These are phyloP conservation scores for Cotesia congregata DNA, from an alignment of 2,888 invertebrate species.

Conservation along the genomic window DNA sequence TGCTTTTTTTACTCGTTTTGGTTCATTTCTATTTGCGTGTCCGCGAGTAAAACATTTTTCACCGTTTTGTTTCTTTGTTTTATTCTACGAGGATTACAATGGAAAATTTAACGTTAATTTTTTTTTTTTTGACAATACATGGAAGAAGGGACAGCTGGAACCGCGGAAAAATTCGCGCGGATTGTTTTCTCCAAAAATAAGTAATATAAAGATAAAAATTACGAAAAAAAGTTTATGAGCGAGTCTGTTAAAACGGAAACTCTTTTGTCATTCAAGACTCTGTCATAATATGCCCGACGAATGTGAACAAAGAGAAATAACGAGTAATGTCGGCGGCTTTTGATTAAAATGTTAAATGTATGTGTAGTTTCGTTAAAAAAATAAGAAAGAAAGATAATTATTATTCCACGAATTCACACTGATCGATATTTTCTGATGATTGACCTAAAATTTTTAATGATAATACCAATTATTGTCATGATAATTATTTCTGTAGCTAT, in stretches of 20 bases:
- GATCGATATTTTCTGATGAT: not conserved
- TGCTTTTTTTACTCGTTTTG: not conserved
- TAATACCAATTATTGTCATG: not conserved
- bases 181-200: not conserved
- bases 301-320: not conserved
- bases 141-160: not conserved
- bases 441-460: not conserved
- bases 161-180: not conserved
- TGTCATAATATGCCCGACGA: not conserved
- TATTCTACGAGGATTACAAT: not conserved
- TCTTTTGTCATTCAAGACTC: slow-evolving; percentile 1
- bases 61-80: not conserved
- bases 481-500: not conserved
- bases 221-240: not conserved
- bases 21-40: not conserved
- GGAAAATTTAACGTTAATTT: not conserved
- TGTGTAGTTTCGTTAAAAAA: not conserved
- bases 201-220: not conserved
- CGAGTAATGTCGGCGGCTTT: not conserved
- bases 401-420: not conserved
- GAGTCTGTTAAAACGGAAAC: not conserved
- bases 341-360: not conserved
- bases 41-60: not conserved
- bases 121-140: not conserved
- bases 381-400: too few relatives aligned